A percentile compares a stretch with the other conserved stretches of the same genome.
These are phyloP conservation scores for Smittia sp. DNA, from an alignment of 2,888 invertebrate genomes.

Conservation along the genomic window DNA sequence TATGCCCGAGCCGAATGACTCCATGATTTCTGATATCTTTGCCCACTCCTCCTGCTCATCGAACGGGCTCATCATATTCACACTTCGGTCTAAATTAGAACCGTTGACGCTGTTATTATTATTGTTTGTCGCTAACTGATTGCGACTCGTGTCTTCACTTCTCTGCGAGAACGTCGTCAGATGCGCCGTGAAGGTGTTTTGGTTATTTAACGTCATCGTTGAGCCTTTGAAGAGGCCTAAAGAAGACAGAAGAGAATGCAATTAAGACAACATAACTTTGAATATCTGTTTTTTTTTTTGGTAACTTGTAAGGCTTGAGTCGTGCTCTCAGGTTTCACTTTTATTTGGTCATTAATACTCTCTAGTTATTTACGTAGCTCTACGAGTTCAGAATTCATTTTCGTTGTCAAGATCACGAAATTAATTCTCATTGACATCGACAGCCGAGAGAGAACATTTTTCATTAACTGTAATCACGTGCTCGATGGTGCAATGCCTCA, in stretches of 20 bases:
- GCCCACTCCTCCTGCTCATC: constrained; percentile 96
- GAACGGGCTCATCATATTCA: constrained; percentile 75
- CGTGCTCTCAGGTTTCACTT: constrained; percentile 15
- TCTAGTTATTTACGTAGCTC: background rate
- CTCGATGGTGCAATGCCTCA: background rate
- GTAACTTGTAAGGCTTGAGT: background rate
- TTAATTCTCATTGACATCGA: constrained; percentile 1
- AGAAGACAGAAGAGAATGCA: constrained; percentile 41
- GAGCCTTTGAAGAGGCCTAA: constrained; percentile 81
- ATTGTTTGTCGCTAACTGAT: constrained; percentile 44
- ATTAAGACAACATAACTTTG: background rate
- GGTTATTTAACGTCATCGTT: constrained; percentile 66
- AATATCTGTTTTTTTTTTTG: background rate
- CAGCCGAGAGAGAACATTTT: background rate
- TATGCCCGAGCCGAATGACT: constrained; percentile 83
- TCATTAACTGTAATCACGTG: background rate
- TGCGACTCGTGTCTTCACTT: constrained; percentile 44
- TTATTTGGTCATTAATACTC: background rate
- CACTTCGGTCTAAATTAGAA: constrained; percentile 54
- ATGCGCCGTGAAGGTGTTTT: constrained; percentile 60
- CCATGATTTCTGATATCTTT: constrained; percentile 93
- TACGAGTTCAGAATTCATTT: background rate
- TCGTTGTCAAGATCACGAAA: constrained; percentile 8
- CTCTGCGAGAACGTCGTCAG: constrained; percentile 43
- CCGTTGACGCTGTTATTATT: constrained; percentile 48